Evolutionary conservation across 1,140 invertebrate species (phyloP), one percentile per base, ranked within the genome.

Genomic region (Matsumurasca onukii): DNA sequence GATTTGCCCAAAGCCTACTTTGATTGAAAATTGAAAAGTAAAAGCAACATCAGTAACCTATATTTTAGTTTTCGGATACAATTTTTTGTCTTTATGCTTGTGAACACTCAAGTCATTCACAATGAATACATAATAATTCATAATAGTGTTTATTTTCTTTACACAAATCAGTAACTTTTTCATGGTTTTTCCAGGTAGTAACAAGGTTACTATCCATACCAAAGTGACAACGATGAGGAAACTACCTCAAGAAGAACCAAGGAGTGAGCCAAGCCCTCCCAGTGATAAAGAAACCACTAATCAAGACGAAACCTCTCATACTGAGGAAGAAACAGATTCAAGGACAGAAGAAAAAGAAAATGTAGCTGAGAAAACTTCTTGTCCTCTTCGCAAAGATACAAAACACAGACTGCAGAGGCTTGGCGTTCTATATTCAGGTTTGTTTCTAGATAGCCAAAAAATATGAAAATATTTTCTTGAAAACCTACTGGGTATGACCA

Each of bases 151-250:
- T 9, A 45, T 45, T 45, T 12, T 12, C 39, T n/a, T 9, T 45
- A 45, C n/a, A 12, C n/a, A 12, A 45, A 45, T n/a, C 39, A n/a
- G 9, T n/a, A 45, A 12, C n/a, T n/a, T 45, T n/a, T 45, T 45
- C n/a, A n/a, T 12, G 39, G n/a, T 9, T 45, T 45, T 45, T 45
- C 24, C 55, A 27, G 55, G 55, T 9, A 59, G 55, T 29, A 59
- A 59, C 55, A 59, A 59, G 24, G 55, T 59, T 59, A 59, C 55
- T 5, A 59, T 59, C 24, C 24, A 59, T 27, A 59, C 55, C n/a
- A 59, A 22, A 59, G 55, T 59, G 9, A 59, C 55, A 25, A 59
- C 30, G 55, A 22, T 12, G 9, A 59, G 30, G 24, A 9, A 27
- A 27, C 55, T 27, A 27, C n/a, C n/a, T n/a, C n/a, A n/a, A n/a